Evolutionary conservation across 2,113 vertebrate genomes (phyloP), one percentile per base, ranked within the genome.

Genomic region (Etheostoma spectabile): DNA sequence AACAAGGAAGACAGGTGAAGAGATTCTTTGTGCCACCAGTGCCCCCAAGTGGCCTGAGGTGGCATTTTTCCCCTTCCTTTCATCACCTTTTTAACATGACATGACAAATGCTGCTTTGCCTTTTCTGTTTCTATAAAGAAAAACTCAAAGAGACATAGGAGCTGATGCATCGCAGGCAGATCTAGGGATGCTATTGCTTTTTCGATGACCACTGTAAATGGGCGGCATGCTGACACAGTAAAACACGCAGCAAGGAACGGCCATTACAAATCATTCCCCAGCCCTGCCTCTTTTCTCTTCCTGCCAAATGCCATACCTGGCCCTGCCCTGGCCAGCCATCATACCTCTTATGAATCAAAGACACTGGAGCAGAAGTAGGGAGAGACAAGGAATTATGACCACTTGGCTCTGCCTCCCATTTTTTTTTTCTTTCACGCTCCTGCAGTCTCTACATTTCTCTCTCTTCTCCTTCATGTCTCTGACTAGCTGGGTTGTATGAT

Each of bases 1-100:
- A 60, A 46, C 14, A 61, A 61, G 48, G 59, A 48, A 51, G 62
- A 52, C 30, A 49, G 48, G 30, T 49, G 13, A 62, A 56, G 18
- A 22, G 16, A 30, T 82, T 86, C 6, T 75, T 90, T 92, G 88
- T 88, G 69, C 71, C 88, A 80, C 82, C 22, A 94, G 86, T 95
- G 93, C 93, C 94, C 91, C 92, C 94, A 93, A 87, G 93, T 94
- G 94, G 90, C 42, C 13, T 0, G 3, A 18, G n/a, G n/a, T n/a
- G n/a, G n/a, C n/a, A n/a, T n/a, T n/a, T n/a, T n/a, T n/a, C n/a
- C 8, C 19, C 8, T 64, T 51, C 19, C 42, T 33, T 48, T 35
- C 60, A 49, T 74, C n/a, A 14, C 55, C 53, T 74, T 60, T 70
- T 80, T 45, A n/a, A 89, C 68, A 51, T 76, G 73, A 86, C 86